phyloP scores from a whole-genome alignment of 1,140 invertebrate genomes.

The Drosophila burlai region DNA sequence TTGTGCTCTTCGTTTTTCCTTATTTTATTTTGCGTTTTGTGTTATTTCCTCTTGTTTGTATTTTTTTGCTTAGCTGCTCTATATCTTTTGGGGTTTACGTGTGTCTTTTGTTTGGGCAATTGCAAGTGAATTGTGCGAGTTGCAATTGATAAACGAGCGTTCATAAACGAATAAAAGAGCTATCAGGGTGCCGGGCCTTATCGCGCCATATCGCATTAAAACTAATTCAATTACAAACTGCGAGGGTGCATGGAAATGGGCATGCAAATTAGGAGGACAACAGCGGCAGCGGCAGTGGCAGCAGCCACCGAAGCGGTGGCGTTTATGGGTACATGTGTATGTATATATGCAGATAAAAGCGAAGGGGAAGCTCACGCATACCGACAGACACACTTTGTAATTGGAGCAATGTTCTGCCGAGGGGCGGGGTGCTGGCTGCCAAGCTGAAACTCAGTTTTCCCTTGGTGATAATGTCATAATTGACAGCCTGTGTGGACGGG shows the following conservation, averaged over 20 bases:
- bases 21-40: conserved; percentile 31
- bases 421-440: conserved; percentile 11
- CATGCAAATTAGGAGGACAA: conserved; percentile 54
- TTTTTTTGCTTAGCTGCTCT: conserved; percentile 6
- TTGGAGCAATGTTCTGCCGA: conserved; percentile 60
- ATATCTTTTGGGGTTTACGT: conserved; percentile 20
- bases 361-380: conserved; percentile 1
- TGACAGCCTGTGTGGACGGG: conserved; percentile 46
- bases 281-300: conserved; percentile 6
- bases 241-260: conserved; percentile 37
- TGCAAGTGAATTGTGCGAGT: conserved; percentile 59
- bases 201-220: conserved; percentile 64
- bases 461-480: conserved; percentile 59
- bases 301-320: conserved; percentile 17
- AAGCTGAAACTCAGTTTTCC: conserved; percentile 42
- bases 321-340: background rate
- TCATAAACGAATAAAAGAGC: conserved; percentile 36
- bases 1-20: conserved; percentile 34
- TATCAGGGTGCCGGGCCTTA: conserved; percentile 57
- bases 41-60: background rate
- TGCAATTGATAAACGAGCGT: conserved; percentile 56
- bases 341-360: conserved; percentile 35
- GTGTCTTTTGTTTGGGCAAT: conserved; percentile 36
- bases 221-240: conserved; percentile 77
- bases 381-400: conserved; percentile 38